Evolutionary conservation across 2,888 invertebrate species (phyloP), one percentile per base, ranked within the genome.

Genomic region (Calameuta pallipes): DNA sequence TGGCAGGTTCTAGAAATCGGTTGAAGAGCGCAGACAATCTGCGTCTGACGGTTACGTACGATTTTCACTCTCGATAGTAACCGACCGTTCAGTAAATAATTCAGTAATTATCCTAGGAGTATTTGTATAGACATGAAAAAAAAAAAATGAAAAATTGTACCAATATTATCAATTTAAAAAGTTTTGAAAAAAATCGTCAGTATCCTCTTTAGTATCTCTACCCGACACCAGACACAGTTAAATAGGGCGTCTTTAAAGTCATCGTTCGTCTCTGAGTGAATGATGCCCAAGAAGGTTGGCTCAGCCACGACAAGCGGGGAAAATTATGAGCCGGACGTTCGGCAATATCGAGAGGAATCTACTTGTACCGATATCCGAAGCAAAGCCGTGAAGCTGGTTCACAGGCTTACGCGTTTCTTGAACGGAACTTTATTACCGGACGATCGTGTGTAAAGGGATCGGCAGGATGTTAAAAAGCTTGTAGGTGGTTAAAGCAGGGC

Each of bases 331-430:
- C 81, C 81, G 81, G 81, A 81, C 83, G 83, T 85, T 83, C 81
- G 85, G 86, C 87, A 81, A 85, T 87, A 88, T 88, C 88, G 83
- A 82, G 82, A 80, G 79, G 84, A 83, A 88, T 88, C 87, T 88
- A 84, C 78, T 82, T 83, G 84, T 82, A 80, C 82, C 80, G 79
- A 82, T 85, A 83, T 86, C 83, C 82, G 30, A 11, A 70, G 33
- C 82, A 82, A 83, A 85, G 83, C 80, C 81, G 81, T 82, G 85
- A 83, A 81, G 81, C 81, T 82, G 82, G 84, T 86, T 87, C 86
- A 83, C 84, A 86, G 84, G 82, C 83, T n/a, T 74, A 13, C 74
- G 71, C 36, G n/a, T 74, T n/a, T 34, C 34, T 84, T 82, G 84
- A 82, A 83, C 85, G 84, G 83, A 84, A 82, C 85, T 87, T 87